A percentile compares a stretch with the other conserved stretches of the same genome.
Evolutionary conservation across 2,888 invertebrate species (phyloP).

Genomic region (Noctuana brunneofusca): DNA sequence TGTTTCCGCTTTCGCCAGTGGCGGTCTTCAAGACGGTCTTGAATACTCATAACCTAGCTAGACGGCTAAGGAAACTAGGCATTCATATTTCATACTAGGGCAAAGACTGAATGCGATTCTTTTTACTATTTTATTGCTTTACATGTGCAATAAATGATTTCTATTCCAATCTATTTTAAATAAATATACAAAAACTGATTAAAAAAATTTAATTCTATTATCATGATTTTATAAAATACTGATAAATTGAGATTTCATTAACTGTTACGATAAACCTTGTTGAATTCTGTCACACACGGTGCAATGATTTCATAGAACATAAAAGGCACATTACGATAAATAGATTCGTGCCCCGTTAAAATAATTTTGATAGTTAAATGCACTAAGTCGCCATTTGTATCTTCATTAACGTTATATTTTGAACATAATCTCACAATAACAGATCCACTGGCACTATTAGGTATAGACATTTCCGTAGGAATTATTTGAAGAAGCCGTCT

Average conservation of each 20-base stretch:
- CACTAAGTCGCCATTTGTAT: slow-evolving; percentile 50
- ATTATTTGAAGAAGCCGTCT: slow-evolving; percentile 56
- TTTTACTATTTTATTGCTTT: no score
- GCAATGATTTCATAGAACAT: slow-evolving; percentile 66
- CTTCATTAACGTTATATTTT: slow-evolving; percentile 36
- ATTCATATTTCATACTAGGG: no score
- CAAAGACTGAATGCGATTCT: no score
- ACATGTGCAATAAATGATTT: no score
- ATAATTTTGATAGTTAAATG: slow-evolving; percentile 67
- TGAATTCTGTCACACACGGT: slow-evolving; percentile 58
- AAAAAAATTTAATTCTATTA: not conserved
- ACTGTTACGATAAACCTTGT: slow-evolving; percentile 48
- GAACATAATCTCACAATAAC: slow-evolving; percentile 58
- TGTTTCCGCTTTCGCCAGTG: no score
- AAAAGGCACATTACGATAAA: slow-evolving; percentile 60
- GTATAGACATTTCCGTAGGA: slow-evolving; percentile 56
- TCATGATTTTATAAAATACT: not conserved
- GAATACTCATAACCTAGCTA: no score
- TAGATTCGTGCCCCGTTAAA: slow-evolving; percentile 49
- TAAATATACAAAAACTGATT: no score
- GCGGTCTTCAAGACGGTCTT: no score
- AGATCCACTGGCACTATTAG: slow-evolving; percentile 43
- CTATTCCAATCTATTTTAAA: not conserved
- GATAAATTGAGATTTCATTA: not conserved
- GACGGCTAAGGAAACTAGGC: no score